Conservation (phyloP, 2,888 invertebrate genomes). For the Cataglyphis cursor region DNA sequence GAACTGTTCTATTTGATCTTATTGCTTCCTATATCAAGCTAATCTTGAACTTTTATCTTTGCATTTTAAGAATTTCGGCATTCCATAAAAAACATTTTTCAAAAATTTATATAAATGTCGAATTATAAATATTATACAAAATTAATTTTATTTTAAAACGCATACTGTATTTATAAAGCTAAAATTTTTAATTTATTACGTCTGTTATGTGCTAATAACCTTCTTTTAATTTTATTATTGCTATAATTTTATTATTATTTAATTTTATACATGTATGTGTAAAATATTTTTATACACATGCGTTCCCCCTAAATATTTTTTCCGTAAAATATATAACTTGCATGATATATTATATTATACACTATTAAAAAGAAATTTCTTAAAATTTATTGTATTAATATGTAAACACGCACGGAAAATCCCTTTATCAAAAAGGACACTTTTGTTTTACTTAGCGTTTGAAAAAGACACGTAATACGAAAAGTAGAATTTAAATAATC, state of each 20-base stretch:
- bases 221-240: background rate
- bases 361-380: background rate
- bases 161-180: background rate
- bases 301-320: background rate
- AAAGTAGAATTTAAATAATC: constrained; percentile 7
- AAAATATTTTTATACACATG: background rate
- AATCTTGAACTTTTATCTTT: background rate
- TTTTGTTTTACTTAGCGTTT: background rate
- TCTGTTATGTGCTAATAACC: background rate
- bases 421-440: background rate
- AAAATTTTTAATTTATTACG: background rate
- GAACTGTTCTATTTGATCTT: background rate
- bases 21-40: constrained; percentile 10
- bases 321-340: background rate
- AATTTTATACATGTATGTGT: too few relatives aligned
- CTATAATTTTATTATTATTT: background rate
- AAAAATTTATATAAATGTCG: background rate
- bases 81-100: background rate
- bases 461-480: background rate
- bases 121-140: constrained; percentile 2
- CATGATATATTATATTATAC: background rate
- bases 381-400: constrained; percentile 4
- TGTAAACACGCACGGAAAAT: background rate
- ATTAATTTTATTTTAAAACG: constrained; percentile 1
- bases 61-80: background rate